Base-by-base conservation (phyloP, 2,888 invertebrate species). In the Acanthosepion esculentum region DNA sequence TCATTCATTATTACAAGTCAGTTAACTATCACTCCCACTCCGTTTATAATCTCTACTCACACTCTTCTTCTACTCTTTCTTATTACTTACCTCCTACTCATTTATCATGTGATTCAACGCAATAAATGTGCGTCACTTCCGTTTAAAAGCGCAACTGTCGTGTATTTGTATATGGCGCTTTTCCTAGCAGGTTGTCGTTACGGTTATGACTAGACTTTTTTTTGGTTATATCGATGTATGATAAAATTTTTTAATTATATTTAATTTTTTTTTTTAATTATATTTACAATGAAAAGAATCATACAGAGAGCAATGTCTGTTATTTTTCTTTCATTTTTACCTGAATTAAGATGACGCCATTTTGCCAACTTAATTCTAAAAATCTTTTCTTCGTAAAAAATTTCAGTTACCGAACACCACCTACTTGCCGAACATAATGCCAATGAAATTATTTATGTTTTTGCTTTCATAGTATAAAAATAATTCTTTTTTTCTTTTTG, bases 61-160 rank as follows among this genome's bases (percentile, higher is more conserved):
- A 59, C 59, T 59, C 20, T 59, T 23, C 78, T n/a, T n/a, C 78
- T 12, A 12, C 78, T 78, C 10, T 33, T n/a, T 15, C n/a, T n/a
- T 78, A 78, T 78, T 78, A 78, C 78, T 78, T 78, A 78, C 78
- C 78, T 78, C 78, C 78, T 33, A 78, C 78, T 23, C n/a, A 78
- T 78, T 78, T n/a, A 78, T 78, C 78, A 78, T 78, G 78, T 78
- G 78, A 78, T 78, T 78, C 78, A 78, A n/a, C 78, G 78, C 78
- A 78, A 78, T 78, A 78, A 15, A 78, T 78, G 33, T 78, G 78
- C 78, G 78, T 78, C 78, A 78, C 78, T 78, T 78, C 78, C 78
- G 78, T n/a, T 78, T 3, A 18, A 78, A 78, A 78, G n/a, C 12
- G 33, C 78, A 12, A 12, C n/a, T 8, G n/a, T 78, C 33, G 33